A percentile compares a stretch with the other conserved stretches of the same genome.
Evolutionary conservation across 2,888 invertebrate genomes (phyloP).

Genomic region (Drosophila robusta): DNA sequence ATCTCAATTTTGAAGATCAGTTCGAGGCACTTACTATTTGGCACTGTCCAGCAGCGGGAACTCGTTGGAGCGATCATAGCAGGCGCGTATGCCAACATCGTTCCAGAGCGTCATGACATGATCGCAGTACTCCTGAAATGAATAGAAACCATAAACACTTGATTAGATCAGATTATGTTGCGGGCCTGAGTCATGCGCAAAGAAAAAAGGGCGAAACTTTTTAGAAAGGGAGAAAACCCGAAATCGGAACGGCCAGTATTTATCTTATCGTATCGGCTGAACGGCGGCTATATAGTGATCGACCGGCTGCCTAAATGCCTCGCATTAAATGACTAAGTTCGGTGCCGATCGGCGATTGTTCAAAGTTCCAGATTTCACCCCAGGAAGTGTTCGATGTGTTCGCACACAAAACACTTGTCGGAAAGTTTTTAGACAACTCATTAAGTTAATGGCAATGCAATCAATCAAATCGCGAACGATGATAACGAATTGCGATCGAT

Average conservation of each 20-base stretch:
- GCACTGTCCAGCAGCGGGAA: conserved; percentile 93
- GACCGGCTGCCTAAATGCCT: conserved; percentile 22
- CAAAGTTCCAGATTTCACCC: conserved; percentile 26
- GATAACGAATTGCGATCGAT: conserved; percentile 53
- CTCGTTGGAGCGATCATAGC: conserved; percentile 90
- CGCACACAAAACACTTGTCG: conserved; percentile 56
- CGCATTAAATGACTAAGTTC: conserved; percentile 28
- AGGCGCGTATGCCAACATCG: conserved; percentile 89
- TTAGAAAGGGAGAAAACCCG: conserved; percentile 27
- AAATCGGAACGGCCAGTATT: conserved; percentile 29
- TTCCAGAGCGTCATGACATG: conserved; percentile 89
- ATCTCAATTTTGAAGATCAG: background rate
- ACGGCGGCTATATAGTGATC: conserved; percentile 17
- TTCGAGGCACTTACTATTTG: conserved; percentile 89
- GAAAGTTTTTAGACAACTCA: conserved; percentile 65
- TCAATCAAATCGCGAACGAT: conserved; percentile 63
- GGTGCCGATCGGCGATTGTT: conserved; percentile 15
- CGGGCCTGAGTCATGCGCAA: conserved; percentile 41
- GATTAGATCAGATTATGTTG: conserved; percentile 21
- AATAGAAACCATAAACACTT: conserved; percentile 12
- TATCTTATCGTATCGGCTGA: conserved; percentile 56
- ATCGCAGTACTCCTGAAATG: conserved; percentile 89
- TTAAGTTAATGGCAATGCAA: conserved; percentile 55
- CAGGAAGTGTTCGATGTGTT: conserved; percentile 51
- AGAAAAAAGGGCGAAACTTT: too few relatives aligned